Base-by-base conservation (phyloP, 2,888 invertebrate genomes). In the Morpho helenor region DNA sequence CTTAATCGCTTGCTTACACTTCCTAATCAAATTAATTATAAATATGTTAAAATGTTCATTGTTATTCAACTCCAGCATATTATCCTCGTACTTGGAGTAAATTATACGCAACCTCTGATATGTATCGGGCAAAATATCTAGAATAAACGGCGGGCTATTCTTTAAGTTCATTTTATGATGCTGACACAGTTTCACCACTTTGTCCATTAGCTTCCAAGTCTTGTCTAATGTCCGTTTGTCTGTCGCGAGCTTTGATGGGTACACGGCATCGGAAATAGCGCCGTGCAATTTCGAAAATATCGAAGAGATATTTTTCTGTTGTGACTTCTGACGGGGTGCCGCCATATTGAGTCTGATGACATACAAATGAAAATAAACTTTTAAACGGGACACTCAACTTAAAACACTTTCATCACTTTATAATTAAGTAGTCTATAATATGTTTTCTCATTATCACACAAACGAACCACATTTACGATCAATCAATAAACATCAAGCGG, bases 181-280 rank as follows among this genome's bases (percentile, higher is more conserved):
- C 90, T 99, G 99, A 92, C 99, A 99, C 77, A 98, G 91, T 91
- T 99, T 99, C 57, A 99, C 99, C 67, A 99, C 98, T 93, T 99
- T 99, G 91, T 99, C 99, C 99, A 99, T 99, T 65, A 99, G 89
- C 87, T 98, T 98, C 98, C 98, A 99, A 76, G 98, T 98, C 88
- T 99, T 99, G 87, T 99, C 98, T 70, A 99, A 92, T 71, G 98
- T 97, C 83, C 97, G 94, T 85, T 98, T 98, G 86, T 99, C 99
- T 46, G 98, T 97, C 42, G 96, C 95, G 73, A 96, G 92, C 85
- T 97, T 96, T 23, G 96, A 95, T 64, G 96, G 93, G 65, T 92
- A 92, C 70, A 93, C 93, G 53, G 94, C 94, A 78, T 97, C 97
- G 42, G 97, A 95, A 85, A 97, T 96, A 71, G 97, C 96, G 72